phyloP scores from a whole-genome alignment of 2,797 vertebrate species.

The Dendrocincla tyrannina region DNA sequence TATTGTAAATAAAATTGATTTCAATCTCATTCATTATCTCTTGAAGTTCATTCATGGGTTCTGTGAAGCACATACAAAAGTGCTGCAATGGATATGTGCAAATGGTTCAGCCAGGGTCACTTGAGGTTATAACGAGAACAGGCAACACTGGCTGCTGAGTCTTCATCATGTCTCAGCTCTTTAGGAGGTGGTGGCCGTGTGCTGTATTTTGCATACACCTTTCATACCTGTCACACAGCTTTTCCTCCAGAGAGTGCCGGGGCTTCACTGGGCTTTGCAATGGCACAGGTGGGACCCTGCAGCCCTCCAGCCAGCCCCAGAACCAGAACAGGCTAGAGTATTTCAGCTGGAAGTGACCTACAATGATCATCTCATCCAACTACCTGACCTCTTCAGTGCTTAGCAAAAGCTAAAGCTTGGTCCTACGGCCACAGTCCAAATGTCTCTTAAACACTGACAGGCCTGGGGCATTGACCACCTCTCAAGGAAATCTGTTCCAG shows the following conservation, averaged over 20 bases:
- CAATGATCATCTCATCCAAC: background rate
- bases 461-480: background rate
- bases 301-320: background rate
- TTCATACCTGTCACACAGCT: rapidly evolving
- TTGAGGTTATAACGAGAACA: background rate
- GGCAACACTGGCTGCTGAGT: background rate
- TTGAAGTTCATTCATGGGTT: background rate
- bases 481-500: background rate
- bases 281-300: background rate
- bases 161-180: background rate
- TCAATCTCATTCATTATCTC: background rate
- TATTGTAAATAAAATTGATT: background rate
- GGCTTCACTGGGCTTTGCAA: background rate
- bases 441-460: background rate
- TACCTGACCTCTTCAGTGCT: background rate
- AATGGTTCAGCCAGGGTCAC: background rate
- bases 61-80: background rate
- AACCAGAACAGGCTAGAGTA: background rate
- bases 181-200: background rate
- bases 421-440: background rate
- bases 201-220: background rate
- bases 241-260: background rate
- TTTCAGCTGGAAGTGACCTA: background rate
- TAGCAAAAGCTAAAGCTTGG: background rate
- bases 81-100: background rate